Evolutionary conservation across 1,140 invertebrate species (phyloP).

Genomic region (Coptotermes formosanus): DNA sequence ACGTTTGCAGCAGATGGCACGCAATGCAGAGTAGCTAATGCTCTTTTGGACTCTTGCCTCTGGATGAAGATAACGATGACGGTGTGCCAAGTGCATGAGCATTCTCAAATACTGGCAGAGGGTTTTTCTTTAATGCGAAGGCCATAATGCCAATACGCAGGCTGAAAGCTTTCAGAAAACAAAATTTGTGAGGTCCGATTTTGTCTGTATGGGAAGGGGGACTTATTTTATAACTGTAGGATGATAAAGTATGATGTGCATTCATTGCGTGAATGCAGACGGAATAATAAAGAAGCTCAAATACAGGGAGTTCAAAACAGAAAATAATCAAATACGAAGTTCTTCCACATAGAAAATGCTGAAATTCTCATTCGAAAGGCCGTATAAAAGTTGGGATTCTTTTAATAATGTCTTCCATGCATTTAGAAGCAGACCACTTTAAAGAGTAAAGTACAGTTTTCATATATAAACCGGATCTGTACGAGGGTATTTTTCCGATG

Average conservation of each 20-base stretch:
- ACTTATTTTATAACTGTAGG: neutral
- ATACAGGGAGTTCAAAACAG: neutral
- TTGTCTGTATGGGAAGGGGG: neutral
- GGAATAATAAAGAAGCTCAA: neutral
- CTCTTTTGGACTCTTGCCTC: neutral
- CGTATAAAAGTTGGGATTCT: neutral
- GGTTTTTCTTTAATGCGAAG: neutral
- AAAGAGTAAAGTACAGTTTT: neutral
- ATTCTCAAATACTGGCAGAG: neutral
- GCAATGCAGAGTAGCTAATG: neutral
- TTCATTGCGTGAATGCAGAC: neutral
- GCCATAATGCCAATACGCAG: too few relatives aligned
- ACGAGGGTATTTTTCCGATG: neutral
- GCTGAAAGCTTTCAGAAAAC: neutral
- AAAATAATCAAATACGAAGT: neutral
- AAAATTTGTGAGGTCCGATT: neutral
- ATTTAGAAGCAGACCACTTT: neutral
- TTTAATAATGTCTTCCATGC: neutral
- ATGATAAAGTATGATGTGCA: neutral
- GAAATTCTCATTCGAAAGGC: neutral
- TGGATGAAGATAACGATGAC: neutral
- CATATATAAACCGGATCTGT: neutral
- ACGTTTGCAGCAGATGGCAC: neutral
- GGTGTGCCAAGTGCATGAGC: neutral
- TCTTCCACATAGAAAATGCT: neutral